Conservation (phyloP, 2,797 vertebrate genomes). For the Decapterus maruadsi region DNA sequence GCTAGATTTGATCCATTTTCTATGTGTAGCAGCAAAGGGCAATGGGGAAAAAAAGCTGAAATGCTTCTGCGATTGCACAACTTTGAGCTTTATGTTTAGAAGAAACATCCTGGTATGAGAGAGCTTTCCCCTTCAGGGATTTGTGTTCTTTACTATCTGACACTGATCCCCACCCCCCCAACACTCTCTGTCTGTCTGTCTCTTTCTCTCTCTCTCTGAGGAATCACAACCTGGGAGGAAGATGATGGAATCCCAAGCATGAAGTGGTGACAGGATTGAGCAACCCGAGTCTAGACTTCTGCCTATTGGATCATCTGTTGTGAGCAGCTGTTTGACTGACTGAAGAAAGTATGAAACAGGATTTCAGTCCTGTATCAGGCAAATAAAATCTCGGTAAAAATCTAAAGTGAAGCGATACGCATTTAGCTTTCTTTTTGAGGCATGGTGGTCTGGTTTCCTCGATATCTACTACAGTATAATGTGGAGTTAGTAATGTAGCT, state of each 20-base stretch:
- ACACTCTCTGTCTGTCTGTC: neutral
- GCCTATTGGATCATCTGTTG: slow-evolving; percentile 69
- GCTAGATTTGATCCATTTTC: too few species aligned
- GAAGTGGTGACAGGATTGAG: slow-evolving; percentile 82
- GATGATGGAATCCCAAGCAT: slow-evolving; percentile 84
- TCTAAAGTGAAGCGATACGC: neutral
- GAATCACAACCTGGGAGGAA: slow-evolving; percentile 80
- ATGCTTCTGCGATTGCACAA: too few species aligned
- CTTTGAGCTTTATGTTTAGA: too few species aligned
- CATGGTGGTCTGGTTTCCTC: neutral
- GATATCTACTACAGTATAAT: neutral
- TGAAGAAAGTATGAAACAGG: neutral
- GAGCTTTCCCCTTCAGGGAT: slow-evolving; percentile 41
- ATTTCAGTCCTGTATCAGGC: neutral
- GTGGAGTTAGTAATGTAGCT: neutral
- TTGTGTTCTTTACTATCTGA: slow-evolving; percentile 65
- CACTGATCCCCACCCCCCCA: slow-evolving; percentile 55
- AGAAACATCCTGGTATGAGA: too few species aligned
- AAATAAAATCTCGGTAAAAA: neutral
- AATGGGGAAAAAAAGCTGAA: too few species aligned
- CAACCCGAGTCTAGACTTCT: slow-evolving; percentile 73
- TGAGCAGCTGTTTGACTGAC: slow-evolving; percentile 39
- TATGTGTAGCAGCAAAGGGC: too few species aligned
- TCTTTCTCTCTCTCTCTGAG: slow-evolving; percentile 34
- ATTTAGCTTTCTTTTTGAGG: neutral